Base-by-base conservation (phyloP, 2,888 invertebrate genomes). In the Pseudococcus longispinus region DNA sequence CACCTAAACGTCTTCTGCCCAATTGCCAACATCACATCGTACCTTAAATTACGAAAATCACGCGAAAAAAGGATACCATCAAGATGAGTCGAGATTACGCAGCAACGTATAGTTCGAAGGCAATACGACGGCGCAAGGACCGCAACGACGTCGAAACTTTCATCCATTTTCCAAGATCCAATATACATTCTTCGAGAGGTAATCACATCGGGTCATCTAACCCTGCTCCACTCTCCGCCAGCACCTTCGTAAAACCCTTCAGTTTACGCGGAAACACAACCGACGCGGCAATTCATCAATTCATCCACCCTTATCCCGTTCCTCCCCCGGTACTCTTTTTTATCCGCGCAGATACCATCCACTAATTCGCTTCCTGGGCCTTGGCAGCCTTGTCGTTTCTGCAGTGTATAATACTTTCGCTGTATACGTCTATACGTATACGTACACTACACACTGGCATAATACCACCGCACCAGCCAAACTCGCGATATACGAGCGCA, bases 261-360 rank as follows among this genome's bases (percentile, higher is more conserved):
- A 13, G 60, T 60, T 60, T 23, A 60, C 60, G 60, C 60, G 9
- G 60, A 60, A 60, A 60, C 23, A 60, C 60, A 23, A 60, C 60
- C 60, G 23, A 60, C 60, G 60, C 60, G 20, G 60, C 23, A 60
- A 60, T 60, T 60, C 60, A 60, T 60, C 60, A 60, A 60, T 60
- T 60, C 60, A 8, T 6, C 23, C 23, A 23, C 60, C 23, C 23
- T 23, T 60, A 9, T 23, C 11, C 23, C 23, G 11, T 60, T 60
- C 60, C 23, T 23, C 23, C 2, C 1, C 9, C 60, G 0, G n/a
- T n/a, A n/a, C 2, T 55, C 55, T 51, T 51, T 18, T 44, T 44
- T 44, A 15, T 15, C 44, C 15, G 44, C 15, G 15, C 44, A 46
- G 15, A 46, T 46, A 13, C 44, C n/a, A 55, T 55, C 55, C 18